phyloP scores from a whole-genome alignment of 2,797 vertebrate genomes.

The Melanogrammus aeglefinus region DNA sequence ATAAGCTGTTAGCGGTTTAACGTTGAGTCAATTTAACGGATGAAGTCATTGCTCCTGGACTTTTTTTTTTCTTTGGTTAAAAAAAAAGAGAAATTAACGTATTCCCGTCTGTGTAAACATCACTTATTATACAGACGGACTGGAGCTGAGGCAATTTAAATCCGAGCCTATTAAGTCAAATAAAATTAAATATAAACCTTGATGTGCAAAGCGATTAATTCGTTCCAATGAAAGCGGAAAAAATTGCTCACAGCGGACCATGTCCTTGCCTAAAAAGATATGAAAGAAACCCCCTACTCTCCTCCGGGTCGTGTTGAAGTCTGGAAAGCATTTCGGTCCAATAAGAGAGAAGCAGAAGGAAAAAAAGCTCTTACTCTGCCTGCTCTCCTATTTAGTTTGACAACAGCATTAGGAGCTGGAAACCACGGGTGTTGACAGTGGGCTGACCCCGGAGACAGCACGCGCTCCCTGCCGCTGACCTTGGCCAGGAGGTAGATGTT shows the following conservation, averaged over 20 bases:
- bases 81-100: not conserved
- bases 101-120: constrained; percentile 2
- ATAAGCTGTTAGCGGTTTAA: not conserved
- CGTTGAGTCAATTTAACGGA: not conserved
- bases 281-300: constrained; percentile 22
- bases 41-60: not conserved
- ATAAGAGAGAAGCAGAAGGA: not conserved
- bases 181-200: not conserved
- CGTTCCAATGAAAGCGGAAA: not conserved
- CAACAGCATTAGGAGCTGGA: constrained; percentile 42
- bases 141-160: not conserved
- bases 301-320: constrained; percentile 11
- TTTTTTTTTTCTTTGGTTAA: not conserved
- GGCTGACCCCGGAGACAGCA: constrained; percentile 43
- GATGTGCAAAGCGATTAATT: not conserved
- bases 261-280: constrained; percentile 32
- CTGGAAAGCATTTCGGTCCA: constrained; percentile 48
- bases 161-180: not conserved
- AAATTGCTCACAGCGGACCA: not conserved
- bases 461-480: constrained; percentile 44
- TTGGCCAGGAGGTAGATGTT: constrained; percentile 32
- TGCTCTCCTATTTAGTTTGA: constrained; percentile 50
- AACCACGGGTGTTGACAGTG: constrained; percentile 44
- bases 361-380: constrained; percentile 11
- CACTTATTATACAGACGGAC: not conserved